Evolutionary conservation across 1,140 invertebrate species (phyloP), one percentile per base, ranked within the genome.

Genomic region (Procambarus virginalis): DNA sequence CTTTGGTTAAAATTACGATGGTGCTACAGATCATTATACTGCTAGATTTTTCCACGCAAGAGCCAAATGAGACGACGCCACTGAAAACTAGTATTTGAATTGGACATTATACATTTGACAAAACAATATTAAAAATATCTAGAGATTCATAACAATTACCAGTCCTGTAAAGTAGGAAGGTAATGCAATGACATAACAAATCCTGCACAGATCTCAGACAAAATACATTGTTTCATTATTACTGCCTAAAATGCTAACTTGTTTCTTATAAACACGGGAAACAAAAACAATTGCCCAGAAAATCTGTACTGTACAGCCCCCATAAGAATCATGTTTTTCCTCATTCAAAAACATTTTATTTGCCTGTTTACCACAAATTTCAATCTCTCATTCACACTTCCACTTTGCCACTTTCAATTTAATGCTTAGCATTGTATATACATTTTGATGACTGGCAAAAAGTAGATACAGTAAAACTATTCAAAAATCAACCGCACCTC

Each of bases 181-280:
- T 55, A 55, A 55, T 55, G 51, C 8, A 1, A 55, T 3, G 51
- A 55, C 60, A 64, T 58, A 20, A 64, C 17, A 17, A 64, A 20
- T 20, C 60, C 60, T 20, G 2, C 17, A 10, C 5, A 20, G 60
- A 64, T 17, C 60, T 20, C 60, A 14, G 17, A 17, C 3, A 34
- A 73, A 68, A 68, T 10, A 68, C 5, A 5, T 17, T 5, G 20
- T 4, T 73, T 73, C 10, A 73, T 73, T 6, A 34, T 34, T 73
- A 6, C 22, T 73, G 68, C 68, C 68, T 34, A 73, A 73, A 73
- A 34, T 34, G 68, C 68, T n/a, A 73, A 73, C 68, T 73, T 73
- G 60, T 64, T 64, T 64, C 68, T 73, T 73, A 73, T 34, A 8
- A 20, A 34, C 68, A 73, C 8, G 68, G 20, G 68, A 73, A 73